Base-by-base conservation (phyloP, 2,113 vertebrate genomes). In the Hyaena hyaena region DNA sequence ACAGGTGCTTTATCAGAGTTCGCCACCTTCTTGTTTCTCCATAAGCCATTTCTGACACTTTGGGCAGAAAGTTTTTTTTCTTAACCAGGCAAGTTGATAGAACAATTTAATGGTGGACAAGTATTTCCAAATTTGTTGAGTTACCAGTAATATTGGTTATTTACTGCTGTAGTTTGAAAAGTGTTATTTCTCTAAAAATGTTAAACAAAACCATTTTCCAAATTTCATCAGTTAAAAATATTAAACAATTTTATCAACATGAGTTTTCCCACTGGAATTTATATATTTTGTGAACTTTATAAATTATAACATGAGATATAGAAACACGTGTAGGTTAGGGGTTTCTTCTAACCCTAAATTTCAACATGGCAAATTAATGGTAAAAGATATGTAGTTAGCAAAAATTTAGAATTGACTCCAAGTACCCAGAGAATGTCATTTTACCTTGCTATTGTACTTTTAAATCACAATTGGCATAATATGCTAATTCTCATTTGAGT, bases 221-320 rank as follows among this genome's bases (percentile, higher is more conserved):
- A 83, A 88, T 93, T 87, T 87, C 31, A 74, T 50, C 17, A 88
- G 26, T 73, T 90, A 71, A 87, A 94, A 79, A 50, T 69, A 73
- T 69, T n/a, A 92, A 77, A 24, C 16, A 26, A 15, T 96, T 92
- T 94, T 88, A 73, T 88, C 86, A 91, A 65, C 2, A 33, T 35
- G 19, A 33, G 6, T 55, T 88, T 95, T 55, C 84, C 85, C 53
- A 48, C 14, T 66, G 84, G 48, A 45, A n/a, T 53, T 79, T 91
- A 12, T 50, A 19, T 95, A 88, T 68, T 91, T 95, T 93, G 76
- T 65, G 82, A 90, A 95, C 48, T 45, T 88, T 39, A 53, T 97
- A 79, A 90, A 80, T 91, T 84, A 74, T 10, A 79, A 4, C 43
- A 87, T 65, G 35, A 12, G 12, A 48, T 89, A 69, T 31, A 58